These are phyloP conservation scores for Varanus komodoensis DNA, from an alignment of 2,113 vertebrate species.

Conservation along the genomic window DNA sequence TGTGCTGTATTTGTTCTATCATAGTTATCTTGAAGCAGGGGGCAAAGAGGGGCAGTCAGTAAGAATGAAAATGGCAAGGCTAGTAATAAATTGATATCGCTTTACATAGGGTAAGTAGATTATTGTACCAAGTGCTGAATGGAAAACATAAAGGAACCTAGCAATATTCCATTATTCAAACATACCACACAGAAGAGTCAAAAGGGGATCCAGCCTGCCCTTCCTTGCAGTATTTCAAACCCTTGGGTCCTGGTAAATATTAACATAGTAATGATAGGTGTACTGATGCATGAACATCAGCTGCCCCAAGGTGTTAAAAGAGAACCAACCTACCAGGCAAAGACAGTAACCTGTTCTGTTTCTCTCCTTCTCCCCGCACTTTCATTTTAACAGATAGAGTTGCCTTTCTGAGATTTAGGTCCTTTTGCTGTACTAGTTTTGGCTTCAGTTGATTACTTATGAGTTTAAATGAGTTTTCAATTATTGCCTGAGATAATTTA, in stretches of 20 bases:
- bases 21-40: neutral
- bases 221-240: neutral
- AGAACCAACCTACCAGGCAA: neutral
- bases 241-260: neutral
- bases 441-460: too few species aligned
- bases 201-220: neutral
- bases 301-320: neutral
- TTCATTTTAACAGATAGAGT: too few species aligned
- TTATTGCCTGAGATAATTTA: too few species aligned
- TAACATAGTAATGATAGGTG: constrained; percentile 1
- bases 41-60: neutral
- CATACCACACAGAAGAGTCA: neutral
- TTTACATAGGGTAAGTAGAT: neutral
- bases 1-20: neutral
- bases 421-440: too few species aligned
- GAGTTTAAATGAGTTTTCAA: too few species aligned
- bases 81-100: neutral
- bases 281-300: constrained; percentile 10
- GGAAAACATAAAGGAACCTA: neutral
- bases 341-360: too few species aligned
- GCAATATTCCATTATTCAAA: too few species aligned
- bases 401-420: too few species aligned
- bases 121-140: neutral
- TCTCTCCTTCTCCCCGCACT: too few species aligned
- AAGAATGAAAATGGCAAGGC: neutral